Evolutionary conservation across 1,140 invertebrate genomes (phyloP), one percentile per base, ranked within the genome.

Genomic region (Kradibia gibbosae): DNA sequence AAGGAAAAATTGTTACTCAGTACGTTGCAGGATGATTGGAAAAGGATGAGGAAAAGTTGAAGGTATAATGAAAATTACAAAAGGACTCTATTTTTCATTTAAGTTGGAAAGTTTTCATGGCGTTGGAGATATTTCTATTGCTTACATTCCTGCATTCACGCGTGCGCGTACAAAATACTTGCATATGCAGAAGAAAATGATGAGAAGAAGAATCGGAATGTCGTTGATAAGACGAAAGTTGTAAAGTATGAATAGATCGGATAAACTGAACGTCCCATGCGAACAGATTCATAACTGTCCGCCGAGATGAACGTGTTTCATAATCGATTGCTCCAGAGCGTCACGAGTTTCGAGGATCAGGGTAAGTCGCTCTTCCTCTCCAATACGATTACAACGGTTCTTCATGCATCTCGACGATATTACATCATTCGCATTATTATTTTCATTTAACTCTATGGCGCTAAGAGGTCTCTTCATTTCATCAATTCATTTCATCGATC

Each of bases 221-320:
- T 31, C 36, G 71, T 67, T 0, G 25, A 45, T 20, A 25, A 42
- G 57, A 34, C 42, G 15, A 60, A 79, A 79, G 5, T 70, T 71
- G 53, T 17, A 70, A 65, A 57, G 73, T 82, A 81, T 85, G 78
- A 83, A 86, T 84, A 85, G 81, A 85, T 85, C 36, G 80, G 76
- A 78, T 83, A 85, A 84, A 85, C 80, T 73, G 77, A 83, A 70
- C 80, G 83, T 89, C 86, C 87, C 87, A 80, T 77, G 85, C 84
- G 86, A 88, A 89, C 87, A 85, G 78, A 78, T 85, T 71, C 72
- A 22, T 17, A 80, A 36, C 67, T 85, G 86, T 88, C 88, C 86
- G 80, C 85, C 78, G 82, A 87, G 85, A 90, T 87, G 85, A 89
- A 87, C 80, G 72, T 79, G 83, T 70, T 67, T 81, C 42, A 48